phyloP scores from a whole-genome alignment of 2,888 invertebrate genomes.

The Spodoptera picta region DNA sequence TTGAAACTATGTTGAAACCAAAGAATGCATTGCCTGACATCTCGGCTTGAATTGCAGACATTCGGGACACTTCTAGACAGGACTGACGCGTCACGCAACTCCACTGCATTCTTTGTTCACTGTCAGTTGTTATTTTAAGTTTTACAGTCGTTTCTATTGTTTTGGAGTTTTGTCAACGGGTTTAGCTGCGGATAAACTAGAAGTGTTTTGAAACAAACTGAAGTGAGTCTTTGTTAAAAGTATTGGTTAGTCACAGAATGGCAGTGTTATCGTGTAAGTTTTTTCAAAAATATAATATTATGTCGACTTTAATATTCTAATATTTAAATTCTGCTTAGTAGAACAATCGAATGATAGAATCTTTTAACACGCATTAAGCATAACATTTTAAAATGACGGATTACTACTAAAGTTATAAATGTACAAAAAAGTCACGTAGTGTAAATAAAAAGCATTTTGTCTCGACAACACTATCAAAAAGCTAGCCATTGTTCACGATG shows the following conservation, averaged over 20 bases:
- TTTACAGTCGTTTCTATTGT: constrained; percentile 45
- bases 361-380: too few relatives aligned
- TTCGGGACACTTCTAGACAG: constrained; percentile 57
- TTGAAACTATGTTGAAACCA: constrained; percentile 72
- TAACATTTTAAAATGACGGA: too few relatives aligned
- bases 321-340: too few relatives aligned
- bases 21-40: constrained; percentile 60
- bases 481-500: constrained; percentile 43
- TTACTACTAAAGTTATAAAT: constrained; percentile 8
- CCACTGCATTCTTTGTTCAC: constrained; percentile 53
- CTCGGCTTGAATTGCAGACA: constrained; percentile 55
- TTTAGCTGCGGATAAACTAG: constrained; percentile 20
- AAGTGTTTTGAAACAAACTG: constrained; percentile 8
- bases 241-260: background rate
- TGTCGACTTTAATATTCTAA: too few relatives aligned
- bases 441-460: constrained; percentile 37
- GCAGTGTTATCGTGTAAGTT: too few relatives aligned
- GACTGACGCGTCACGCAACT: constrained; percentile 44
- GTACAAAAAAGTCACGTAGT: constrained; percentile 19
- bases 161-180: constrained; percentile 37
- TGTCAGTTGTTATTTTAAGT: constrained; percentile 49
- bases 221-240: background rate
- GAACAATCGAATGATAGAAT: too few relatives aligned
- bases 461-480: constrained; percentile 31
- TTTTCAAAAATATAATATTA: too few relatives aligned